phyloP scores from a whole-genome alignment of 2,113 vertebrate species.

The Excalfactoria chinensis region DNA sequence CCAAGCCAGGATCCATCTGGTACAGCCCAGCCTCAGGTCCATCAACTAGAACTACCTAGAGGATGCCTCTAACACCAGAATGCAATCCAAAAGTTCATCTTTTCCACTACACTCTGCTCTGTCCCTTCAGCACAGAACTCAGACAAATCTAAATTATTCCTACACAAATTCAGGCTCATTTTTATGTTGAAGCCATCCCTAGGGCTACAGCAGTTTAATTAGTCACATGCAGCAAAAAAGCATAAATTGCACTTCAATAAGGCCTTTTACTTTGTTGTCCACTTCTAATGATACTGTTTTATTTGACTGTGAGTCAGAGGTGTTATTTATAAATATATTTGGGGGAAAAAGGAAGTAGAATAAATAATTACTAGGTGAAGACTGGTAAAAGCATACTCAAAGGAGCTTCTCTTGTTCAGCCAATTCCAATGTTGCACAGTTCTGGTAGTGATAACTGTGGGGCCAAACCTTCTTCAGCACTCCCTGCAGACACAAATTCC shows the following conservation, averaged over 20 bases:
- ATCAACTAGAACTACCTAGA: neutral
- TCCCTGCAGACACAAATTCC: neutral
- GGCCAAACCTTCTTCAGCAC: neutral
- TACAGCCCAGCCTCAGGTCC: accelerated
- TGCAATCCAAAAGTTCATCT: neutral
- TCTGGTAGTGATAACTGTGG: neutral
- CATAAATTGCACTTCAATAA: neutral
- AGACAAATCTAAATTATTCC: neutral
- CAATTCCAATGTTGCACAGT: accelerated
- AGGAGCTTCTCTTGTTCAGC: neutral
- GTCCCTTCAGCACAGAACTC: neutral
- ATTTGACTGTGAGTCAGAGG: neutral
- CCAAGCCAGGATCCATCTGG: neutral
- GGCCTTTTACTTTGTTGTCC: neutral
- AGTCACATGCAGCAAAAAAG: neutral
- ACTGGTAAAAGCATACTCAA: neutral
- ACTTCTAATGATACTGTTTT: neutral
- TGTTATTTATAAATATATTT: neutral
- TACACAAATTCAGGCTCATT: neutral
- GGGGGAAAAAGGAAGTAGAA: neutral
- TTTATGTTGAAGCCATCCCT: neutral
- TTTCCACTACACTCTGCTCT: neutral
- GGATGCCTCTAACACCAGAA: neutral
- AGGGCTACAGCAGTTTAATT: neutral
- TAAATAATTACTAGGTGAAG: neutral